These are phyloP conservation scores for Nettapus auritus DNA, from an alignment of 2,113 vertebrate genomes.

Conservation along the genomic window DNA sequence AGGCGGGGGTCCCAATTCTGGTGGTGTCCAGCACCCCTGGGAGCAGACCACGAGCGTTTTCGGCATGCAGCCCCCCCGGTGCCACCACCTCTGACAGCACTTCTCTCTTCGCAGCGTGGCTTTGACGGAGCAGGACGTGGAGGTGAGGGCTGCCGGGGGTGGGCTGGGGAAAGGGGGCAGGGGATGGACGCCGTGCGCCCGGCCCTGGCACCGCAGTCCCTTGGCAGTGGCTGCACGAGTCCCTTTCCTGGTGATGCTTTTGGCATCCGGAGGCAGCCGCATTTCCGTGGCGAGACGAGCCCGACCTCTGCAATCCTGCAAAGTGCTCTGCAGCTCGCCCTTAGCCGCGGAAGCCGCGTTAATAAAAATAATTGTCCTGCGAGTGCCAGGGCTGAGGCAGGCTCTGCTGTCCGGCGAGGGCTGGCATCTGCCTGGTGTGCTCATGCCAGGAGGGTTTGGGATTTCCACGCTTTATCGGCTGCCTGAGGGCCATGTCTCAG, in stretches of 20 bases:
- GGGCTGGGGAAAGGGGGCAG: neutral
- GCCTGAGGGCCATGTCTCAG: neutral
- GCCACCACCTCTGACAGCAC: neutral
- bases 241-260: neutral
- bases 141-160: constrained; percentile 60
- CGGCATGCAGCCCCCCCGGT: rapidly evolving
- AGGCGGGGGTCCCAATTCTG: neutral
- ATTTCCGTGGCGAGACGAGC: neutral
- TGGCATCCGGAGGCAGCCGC: neutral
- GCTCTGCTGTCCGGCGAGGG: neutral
- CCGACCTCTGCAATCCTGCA: neutral
- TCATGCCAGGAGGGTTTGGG: neutral
- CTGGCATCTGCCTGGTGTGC: neutral
- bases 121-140: constrained; percentile 85
- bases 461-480: neutral
- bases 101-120: constrained; percentile 72
- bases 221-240: neutral
- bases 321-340: constrained; percentile 5
- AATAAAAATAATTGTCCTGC: neutral
- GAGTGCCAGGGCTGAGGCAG: constrained; percentile 35
- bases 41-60: neutral
- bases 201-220: constrained; percentile 21
- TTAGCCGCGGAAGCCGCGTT: neutral
- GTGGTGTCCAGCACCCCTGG: neutral
- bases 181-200: rapidly evolving